Percentiles rank a stretch among this genome's conserved stretches.
Conservation (phyloP, 2,888 invertebrate genomes). For the Eueremaeus valkanovi region DNA sequence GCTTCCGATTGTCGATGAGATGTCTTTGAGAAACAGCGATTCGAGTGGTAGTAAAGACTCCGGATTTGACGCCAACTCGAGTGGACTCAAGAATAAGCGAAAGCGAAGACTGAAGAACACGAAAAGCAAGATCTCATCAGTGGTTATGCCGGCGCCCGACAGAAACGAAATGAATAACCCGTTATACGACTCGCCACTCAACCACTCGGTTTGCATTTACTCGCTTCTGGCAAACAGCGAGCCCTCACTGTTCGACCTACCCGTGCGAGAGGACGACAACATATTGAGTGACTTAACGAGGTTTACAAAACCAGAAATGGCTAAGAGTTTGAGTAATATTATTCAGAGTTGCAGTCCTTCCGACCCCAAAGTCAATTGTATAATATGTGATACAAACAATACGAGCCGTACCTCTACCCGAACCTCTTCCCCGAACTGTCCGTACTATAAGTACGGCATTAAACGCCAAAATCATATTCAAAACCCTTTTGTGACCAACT, state of each 20-base stretch:
- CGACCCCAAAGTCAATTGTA: slow-evolving; percentile 16
- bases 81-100: neutral
- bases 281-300: slow-evolving; percentile 3
- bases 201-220: slow-evolving; percentile 23
- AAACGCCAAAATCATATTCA: slow-evolving; percentile 5
- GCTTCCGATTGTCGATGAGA: slow-evolving; percentile 6
- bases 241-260: slow-evolving; percentile 7
- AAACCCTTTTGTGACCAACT: neutral
- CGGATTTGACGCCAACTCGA: neutral
- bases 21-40: slow-evolving; percentile 1
- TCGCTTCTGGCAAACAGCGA: slow-evolving; percentile 26
- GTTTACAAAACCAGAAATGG: slow-evolving; percentile 26
- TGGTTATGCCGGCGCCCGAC: neutral
- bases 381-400: slow-evolving; percentile 15
- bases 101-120: slow-evolving; percentile 2
- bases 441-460: slow-evolving; percentile 19
- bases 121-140: neutral
- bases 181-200: slow-evolving; percentile 11
- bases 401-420: neutral
- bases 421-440: slow-evolving; percentile 3
- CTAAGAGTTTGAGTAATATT: slow-evolving; percentile 25
- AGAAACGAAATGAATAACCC: slow-evolving; percentile 1
- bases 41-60: slow-evolving; percentile 24
- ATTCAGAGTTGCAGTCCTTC: slow-evolving; percentile 14
- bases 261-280: slow-evolving; percentile 15